Conservation (phyloP, 2,888 invertebrate genomes). For the Troides oblongomaculatus region DNA sequence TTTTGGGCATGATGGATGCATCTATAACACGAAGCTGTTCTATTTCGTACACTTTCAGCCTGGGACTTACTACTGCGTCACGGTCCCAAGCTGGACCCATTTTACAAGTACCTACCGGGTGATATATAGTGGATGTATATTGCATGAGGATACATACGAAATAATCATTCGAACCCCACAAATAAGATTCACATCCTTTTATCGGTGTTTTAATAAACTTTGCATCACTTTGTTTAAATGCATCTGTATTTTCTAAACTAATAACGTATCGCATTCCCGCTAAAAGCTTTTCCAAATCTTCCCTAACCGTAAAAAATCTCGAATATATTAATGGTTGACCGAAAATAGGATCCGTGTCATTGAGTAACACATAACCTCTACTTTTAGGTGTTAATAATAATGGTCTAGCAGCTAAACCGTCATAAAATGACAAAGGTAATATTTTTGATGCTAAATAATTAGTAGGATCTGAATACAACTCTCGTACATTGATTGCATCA, state of each 20-base stretch:
- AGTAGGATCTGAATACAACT: constrained; percentile 80
- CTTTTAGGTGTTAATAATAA: constrained; percentile 83
- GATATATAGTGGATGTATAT: constrained; percentile 85
- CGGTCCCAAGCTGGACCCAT: constrained; percentile 83
- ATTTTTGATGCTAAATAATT: constrained; percentile 68
- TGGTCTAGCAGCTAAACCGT: constrained; percentile 81
- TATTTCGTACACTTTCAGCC: constrained; percentile 82
- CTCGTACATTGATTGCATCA: constrained; percentile 78
- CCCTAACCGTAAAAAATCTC: constrained; percentile 82
- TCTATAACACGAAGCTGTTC: constrained; percentile 83
- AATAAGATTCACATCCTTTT: constrained; percentile 77
- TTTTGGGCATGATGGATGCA: constrained; percentile 83
- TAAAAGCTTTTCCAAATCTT: constrained; percentile 82
- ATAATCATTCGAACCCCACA: constrained; percentile 83
- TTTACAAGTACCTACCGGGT: constrained; percentile 85
- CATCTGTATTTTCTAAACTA: constrained; percentile 79
- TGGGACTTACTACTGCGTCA: constrained; percentile 83
- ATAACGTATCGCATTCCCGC: constrained; percentile 81
- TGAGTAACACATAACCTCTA: constrained; percentile 81
- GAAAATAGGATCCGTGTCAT: constrained; percentile 84
- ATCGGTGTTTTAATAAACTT: constrained; percentile 77
- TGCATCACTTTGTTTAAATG: constrained; percentile 80
- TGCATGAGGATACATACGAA: constrained; percentile 82
- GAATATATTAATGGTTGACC: constrained; percentile 87
- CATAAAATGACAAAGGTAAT: constrained; percentile 82